Evolutionary conservation across 1,140 invertebrate genomes (phyloP).

Genomic region (Aphaenogaster ashmeadi): DNA sequence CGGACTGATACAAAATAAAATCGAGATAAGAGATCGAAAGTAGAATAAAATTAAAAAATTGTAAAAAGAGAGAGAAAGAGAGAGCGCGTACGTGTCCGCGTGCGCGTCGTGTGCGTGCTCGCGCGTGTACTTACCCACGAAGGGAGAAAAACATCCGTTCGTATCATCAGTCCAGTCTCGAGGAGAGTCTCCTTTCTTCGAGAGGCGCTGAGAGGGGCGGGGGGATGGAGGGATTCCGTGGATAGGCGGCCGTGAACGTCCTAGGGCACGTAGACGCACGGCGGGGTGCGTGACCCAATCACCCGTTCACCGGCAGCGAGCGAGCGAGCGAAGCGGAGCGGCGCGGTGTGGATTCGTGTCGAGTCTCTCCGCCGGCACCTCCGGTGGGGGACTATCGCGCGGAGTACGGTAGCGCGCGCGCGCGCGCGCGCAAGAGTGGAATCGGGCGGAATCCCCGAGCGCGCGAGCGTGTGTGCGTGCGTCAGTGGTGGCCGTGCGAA

Average conservation of each 20-base stretch:
- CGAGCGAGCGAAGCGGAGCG: constrained; percentile 61
- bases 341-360: constrained; percentile 70
- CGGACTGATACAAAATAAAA: neutral
- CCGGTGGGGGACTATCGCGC: constrained; percentile 23
- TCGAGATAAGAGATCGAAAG: neutral
- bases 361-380: constrained; percentile 55
- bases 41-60: neutral
- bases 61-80: neutral
- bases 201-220: constrained; percentile 55
- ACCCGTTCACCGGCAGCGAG: constrained; percentile 81
- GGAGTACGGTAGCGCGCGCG: constrained; percentile 42
- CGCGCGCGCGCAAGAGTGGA: constrained; percentile 32
- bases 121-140: neutral
- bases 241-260: constrained; percentile 84
- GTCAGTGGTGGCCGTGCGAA: constrained; percentile 43
- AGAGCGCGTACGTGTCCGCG: neutral
- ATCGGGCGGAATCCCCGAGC: constrained; percentile 35
- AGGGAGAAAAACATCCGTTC: neutral
- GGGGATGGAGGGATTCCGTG: constrained; percentile 79
- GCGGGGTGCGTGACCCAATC: constrained; percentile 85
- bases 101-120: neutral
- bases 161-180: constrained; percentile 17
- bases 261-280: constrained; percentile 83
- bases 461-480: constrained; percentile 25
- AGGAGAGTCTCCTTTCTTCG: constrained; percentile 11